Evolutionary conservation across 2,797 vertebrate genomes (phyloP).

Genomic region (Sciurus vulgaris): DNA sequence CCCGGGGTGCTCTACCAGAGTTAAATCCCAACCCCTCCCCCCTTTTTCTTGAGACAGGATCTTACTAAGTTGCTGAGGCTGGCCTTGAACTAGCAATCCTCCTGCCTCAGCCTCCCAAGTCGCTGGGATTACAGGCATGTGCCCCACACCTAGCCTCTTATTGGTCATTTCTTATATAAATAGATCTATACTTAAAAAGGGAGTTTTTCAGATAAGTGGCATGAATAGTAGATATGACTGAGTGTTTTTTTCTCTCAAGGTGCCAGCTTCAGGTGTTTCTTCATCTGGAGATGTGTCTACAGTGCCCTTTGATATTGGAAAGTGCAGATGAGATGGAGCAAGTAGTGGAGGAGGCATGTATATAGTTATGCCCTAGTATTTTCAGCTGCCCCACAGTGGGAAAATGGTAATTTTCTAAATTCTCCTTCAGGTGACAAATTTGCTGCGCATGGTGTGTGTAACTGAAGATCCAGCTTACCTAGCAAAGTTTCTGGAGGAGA

Average conservation of each 20-base stretch:
- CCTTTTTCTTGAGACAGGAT: neutral
- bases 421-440: constrained; percentile 91
- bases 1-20: neutral
- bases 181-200: neutral
- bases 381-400: neutral
- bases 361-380: neutral
- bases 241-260: constrained; percentile 85
- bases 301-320: constrained; percentile 86
- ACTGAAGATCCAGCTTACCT: constrained; percentile 94
- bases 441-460: constrained; percentile 94
- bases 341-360: constrained; percentile 93
- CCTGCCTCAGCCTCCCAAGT: neutral
- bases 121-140: neutral
- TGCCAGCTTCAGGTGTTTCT: constrained; percentile 95
- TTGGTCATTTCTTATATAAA: neutral
- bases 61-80: neutral
- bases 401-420: neutral
- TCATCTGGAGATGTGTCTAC: constrained; percentile 93
- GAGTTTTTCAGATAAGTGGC: neutral
- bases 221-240: neutral
- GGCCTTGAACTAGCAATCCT: neutral
- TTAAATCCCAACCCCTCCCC: neutral
- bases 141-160: neutral
- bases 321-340: constrained; percentile 89
- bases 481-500: constrained; percentile 93